These are phyloP conservation scores for Acanthosepion lycidas DNA, from an alignment of 2,888 invertebrate species.

Conservation along the genomic window DNA sequence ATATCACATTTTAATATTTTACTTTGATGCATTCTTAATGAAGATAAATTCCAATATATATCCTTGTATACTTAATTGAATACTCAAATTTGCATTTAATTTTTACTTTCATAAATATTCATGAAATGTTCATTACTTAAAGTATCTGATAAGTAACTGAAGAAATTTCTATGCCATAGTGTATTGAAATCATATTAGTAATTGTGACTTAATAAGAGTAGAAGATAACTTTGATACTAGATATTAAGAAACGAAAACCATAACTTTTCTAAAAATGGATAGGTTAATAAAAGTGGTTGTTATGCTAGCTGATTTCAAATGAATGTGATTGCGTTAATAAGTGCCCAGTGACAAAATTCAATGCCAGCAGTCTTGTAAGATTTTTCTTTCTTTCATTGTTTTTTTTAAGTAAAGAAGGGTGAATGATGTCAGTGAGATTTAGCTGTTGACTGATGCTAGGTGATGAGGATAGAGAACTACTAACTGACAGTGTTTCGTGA, in stretches of 20 bases:
- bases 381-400: neutral
- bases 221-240: neutral
- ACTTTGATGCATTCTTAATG: neutral
- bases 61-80: neutral
- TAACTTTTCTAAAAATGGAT: neutral
- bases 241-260: neutral
- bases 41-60: neutral
- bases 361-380: neutral
- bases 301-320: neutral
- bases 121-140: neutral
- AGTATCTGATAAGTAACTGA: neutral
- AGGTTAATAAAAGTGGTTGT: conserved; percentile 33
- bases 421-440: conserved; percentile 33
- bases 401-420: neutral
- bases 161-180: neutral
- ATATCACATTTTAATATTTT: too few relatives aligned
- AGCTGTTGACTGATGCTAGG: conserved; percentile 33
- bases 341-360: conserved; percentile 33
- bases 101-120: neutral
- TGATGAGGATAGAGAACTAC: conserved; percentile 13
- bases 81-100: neutral
- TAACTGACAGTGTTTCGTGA: conserved; percentile 21
- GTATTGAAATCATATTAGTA: conserved; percentile 33
- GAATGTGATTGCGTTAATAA: conserved; percentile 23
- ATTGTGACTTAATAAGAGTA: neutral